phyloP scores from a whole-genome alignment of 2,888 invertebrate species.

The Sycophila texana region DNA sequence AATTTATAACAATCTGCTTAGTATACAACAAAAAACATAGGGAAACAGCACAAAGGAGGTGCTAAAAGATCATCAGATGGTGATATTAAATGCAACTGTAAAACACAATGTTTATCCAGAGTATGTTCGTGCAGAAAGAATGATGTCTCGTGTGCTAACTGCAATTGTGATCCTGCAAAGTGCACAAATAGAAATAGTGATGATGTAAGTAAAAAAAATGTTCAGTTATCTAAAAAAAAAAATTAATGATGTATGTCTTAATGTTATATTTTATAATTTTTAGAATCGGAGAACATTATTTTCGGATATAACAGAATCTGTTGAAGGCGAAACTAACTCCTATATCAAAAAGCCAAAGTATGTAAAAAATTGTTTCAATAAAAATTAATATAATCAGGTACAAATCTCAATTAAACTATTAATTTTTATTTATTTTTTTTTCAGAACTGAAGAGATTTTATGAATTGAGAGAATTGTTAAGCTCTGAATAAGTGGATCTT shows the following conservation, averaged over 20 bases:
- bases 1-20: slow-evolving; percentile 47
- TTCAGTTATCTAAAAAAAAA: background rate
- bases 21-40: slow-evolving; percentile 66
- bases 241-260: background rate
- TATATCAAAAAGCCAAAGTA: slow-evolving; percentile 53
- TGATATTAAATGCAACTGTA: slow-evolving; percentile 80
- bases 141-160: slow-evolving; percentile 75
- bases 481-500: background rate
- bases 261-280: slow-evolving; percentile 12
- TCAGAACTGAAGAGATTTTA: too few relatives aligned
- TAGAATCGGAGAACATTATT: slow-evolving; percentile 52
- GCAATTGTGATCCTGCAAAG: slow-evolving; percentile 77
- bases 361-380: background rate
- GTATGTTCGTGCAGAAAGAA: slow-evolving; percentile 81
- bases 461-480: too few relatives aligned
- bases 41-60: slow-evolving; percentile 71
- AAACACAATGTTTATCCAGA: slow-evolving; percentile 79
- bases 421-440: too few relatives aligned
- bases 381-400: too few relatives aligned
- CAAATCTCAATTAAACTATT: too few relatives aligned
- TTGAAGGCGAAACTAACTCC: background rate
- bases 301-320: slow-evolving; percentile 31
- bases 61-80: slow-evolving; percentile 80
- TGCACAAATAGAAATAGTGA: slow-evolving; percentile 73
- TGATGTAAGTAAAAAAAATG: slow-evolving; percentile 42